A percentile compares a stretch with the other conserved stretches of the same genome.
phyloP scores from a whole-genome alignment of 2,113 vertebrate genomes.

The Octodon degus region DNA sequence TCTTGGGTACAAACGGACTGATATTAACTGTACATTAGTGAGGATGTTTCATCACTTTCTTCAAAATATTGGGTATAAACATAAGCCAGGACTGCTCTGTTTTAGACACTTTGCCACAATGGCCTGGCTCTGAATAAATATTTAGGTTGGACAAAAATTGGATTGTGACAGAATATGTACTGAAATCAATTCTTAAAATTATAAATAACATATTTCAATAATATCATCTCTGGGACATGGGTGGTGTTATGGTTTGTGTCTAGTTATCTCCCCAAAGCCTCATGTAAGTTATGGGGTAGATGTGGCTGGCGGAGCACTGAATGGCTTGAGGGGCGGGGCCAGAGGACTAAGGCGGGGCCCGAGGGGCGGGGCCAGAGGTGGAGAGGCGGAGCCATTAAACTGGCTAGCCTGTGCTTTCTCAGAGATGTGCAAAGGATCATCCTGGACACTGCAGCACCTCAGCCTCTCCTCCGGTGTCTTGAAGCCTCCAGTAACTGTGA shows the following conservation, averaged over 20 bases:
- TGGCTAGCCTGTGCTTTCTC: too few relatives aligned
- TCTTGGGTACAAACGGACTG: background rate
- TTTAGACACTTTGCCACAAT: background rate
- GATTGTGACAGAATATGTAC: background rate
- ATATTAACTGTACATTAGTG: background rate
- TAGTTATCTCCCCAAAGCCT: too few relatives aligned
- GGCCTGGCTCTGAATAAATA: background rate
- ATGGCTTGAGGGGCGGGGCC: too few relatives aligned
- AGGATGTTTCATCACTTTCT: background rate
- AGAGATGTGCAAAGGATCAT: too few relatives aligned
- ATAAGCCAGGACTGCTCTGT: background rate
- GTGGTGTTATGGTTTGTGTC: background rate
- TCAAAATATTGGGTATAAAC: background rate
- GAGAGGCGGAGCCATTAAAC: too few relatives aligned
- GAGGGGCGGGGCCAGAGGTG: too few relatives aligned
- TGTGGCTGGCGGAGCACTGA: too few relatives aligned
- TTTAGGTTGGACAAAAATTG: slow-evolving; percentile 13
- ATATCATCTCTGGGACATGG: background rate
- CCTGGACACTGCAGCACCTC: too few relatives aligned
- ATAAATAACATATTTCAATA: background rate
- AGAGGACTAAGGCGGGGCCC: too few relatives aligned
- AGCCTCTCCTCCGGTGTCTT: too few relatives aligned
- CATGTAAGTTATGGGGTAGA: too few relatives aligned
- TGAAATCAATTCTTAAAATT: background rate
- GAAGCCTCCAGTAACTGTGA: too few relatives aligned